Evolutionary conservation across 37 sponge, comb jelly and placozoan species (phyloP), one percentile per base, ranked within the genome.

Genomic region (Spongia lamella): DNA sequence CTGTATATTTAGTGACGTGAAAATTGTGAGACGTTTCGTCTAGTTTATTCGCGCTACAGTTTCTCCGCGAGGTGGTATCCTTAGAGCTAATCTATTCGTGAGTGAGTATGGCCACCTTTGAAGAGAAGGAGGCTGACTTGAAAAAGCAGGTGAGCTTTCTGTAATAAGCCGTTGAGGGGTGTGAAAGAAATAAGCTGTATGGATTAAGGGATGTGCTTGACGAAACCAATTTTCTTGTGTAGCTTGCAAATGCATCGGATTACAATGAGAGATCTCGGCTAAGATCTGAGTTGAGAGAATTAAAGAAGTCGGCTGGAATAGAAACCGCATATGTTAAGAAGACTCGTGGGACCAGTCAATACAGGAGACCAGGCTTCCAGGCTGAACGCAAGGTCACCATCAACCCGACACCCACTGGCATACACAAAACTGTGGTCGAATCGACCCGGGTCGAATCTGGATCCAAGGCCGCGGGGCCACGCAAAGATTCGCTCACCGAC

Each of bases 301-400:
- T 82, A 15, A 92, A 84, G 74, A 72, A 75, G 21, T 24, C 53
- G 0, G 38, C 40, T 11, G 83, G 83, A 39, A 50, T 69, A 21
- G 24, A 40, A 5, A 21, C 24, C 1, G 65, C 40, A 0, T 13
- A 9, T 0, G 50, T 6, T 26, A 38, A 72, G 20, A 79, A 80
- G 62, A 47, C 29, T 22, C 33, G 55, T 7, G 86, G 90, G 17
- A 68, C 37, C 20, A 55, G 78, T 9, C 37, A 19, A 39, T 90
- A 90, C 55, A 55, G 77, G n/a, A 70, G 90, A 30, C 76, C 85
- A 0, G 90, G 90, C n/a, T 86, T 69, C 61, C 87, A 86, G 29
- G 76, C 87, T 4, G 81, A 80, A 47, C 72, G 56, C 0, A 64
- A 24, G 22, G 58, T 81, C n/a, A 38, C 82, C 51, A 87, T 87